A percentile compares a stretch with the other conserved stretches of the same genome.
phyloP scores from a whole-genome alignment of 2,797 vertebrate species.

The Alfaro cultratus region DNA sequence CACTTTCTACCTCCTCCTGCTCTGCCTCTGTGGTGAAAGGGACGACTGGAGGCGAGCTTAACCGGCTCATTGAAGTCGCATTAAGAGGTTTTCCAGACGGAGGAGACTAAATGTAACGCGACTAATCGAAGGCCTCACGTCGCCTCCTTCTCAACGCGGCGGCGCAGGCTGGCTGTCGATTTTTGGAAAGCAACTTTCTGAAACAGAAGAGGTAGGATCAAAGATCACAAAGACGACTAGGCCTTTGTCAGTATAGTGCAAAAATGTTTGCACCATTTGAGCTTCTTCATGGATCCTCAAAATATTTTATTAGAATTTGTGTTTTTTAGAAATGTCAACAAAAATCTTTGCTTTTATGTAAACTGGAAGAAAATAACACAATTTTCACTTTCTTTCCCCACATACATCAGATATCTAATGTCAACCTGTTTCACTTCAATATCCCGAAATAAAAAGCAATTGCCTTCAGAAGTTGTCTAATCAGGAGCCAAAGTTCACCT shows the following conservation, averaged over 20 bases:
- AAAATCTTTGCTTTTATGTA: not conserved
- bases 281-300: not conserved
- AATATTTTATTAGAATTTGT: not conserved
- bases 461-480: not conserved
- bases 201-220: not conserved
- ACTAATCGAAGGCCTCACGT: constrained; percentile 59
- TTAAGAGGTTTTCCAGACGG: constrained; percentile 78
- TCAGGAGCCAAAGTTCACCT: not conserved
- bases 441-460: not conserved
- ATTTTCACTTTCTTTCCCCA: not conserved
- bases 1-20: constrained; percentile 37
- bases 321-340: not conserved
- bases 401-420: not conserved
- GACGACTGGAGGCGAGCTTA: constrained; percentile 45
- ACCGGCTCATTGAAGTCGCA: constrained; percentile 36
- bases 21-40: constrained; percentile 24
- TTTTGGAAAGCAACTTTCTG: constrained; percentile 10
- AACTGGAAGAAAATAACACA: not conserved
- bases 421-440: not conserved
- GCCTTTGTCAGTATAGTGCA: not conserved
- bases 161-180: constrained; percentile 28
- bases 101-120: constrained; percentile 45
- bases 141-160: constrained; percentile 20
- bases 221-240: not conserved
- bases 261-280: not conserved